Conservation (phyloP, 2,797 vertebrate genomes). For the Acomys russatus region DNA sequence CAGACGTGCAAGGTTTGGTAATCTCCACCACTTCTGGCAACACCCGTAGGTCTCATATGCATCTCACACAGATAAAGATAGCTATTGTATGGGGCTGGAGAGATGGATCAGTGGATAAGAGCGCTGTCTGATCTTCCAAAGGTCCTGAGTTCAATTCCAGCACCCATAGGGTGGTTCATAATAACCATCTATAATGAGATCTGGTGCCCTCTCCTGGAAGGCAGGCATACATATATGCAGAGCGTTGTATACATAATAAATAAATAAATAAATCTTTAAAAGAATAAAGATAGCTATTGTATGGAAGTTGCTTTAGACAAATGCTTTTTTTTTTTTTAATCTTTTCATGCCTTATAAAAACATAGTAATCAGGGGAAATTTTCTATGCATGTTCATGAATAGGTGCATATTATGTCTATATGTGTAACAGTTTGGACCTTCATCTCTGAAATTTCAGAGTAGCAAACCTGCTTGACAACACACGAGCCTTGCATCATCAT, state of each 20-base stretch:
- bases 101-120: too few relatives aligned
- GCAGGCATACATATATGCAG: too few relatives aligned
- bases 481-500: neutral
- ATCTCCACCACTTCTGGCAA: neutral
- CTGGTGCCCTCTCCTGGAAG: too few relatives aligned
- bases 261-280: too few relatives aligned
- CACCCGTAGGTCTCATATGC: neutral
- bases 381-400: neutral
- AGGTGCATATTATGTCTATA: neutral
- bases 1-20: neutral
- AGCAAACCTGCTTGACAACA: neutral
- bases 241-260: too few relatives aligned
- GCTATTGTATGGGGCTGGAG: too few relatives aligned
- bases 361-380: neutral
- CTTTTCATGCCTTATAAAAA: neutral
- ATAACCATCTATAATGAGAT: too few relatives aligned
- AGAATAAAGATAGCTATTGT: too few relatives aligned
- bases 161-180: too few relatives aligned
- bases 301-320: neutral
- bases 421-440: slow-evolving; percentile 7
- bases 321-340: neutral
- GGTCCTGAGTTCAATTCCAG: too few relatives aligned
- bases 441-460: neutral
- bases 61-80: neutral
- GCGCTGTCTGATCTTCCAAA: too few relatives aligned